These are phyloP conservation scores for Lates calcarifer DNA, from an alignment of 2,113 vertebrate species.

Conservation along the genomic window DNA sequence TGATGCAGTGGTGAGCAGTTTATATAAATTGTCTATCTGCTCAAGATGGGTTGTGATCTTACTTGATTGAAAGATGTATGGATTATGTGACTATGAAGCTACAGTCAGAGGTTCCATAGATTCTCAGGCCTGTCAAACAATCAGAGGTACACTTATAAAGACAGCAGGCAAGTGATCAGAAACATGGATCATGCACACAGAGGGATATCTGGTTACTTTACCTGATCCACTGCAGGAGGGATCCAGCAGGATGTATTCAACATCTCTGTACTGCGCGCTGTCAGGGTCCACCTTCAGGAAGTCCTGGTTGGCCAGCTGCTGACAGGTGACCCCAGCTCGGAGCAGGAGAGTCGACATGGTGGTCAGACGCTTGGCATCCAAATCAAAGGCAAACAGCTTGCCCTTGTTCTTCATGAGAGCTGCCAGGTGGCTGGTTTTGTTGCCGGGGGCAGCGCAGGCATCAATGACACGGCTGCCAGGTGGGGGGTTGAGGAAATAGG, in stretches of 20 bases:
- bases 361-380: conserved; percentile 91
- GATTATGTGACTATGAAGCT: not conserved
- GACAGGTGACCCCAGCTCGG: conserved; percentile 90
- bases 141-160: no score
- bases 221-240: conserved; percentile 98
- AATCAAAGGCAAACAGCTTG: conserved; percentile 93
- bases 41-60: not conserved
- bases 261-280: conserved; percentile 85
- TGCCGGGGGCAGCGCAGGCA: conserved; percentile 94
- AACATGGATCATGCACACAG: not conserved
- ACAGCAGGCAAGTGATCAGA: not conserved
- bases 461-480: conserved; percentile 89
- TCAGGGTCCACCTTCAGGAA: conserved; percentile 89
- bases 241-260: conserved; percentile 91
- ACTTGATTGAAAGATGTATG: not conserved
- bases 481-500: conserved; percentile 86
- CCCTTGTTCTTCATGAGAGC: conserved; percentile 94
- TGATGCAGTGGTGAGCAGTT: not conserved
- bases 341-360: conserved; percentile 94
- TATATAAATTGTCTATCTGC: not conserved
- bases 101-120: not conserved
- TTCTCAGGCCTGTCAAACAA: not conserved
- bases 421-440: conserved; percentile 96
- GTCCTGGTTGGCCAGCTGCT: conserved; percentile 90
- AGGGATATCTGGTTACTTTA: conserved; percentile 57